Conservation (phyloP, 1,140 invertebrate species). For the Tribolium madens region DNA sequence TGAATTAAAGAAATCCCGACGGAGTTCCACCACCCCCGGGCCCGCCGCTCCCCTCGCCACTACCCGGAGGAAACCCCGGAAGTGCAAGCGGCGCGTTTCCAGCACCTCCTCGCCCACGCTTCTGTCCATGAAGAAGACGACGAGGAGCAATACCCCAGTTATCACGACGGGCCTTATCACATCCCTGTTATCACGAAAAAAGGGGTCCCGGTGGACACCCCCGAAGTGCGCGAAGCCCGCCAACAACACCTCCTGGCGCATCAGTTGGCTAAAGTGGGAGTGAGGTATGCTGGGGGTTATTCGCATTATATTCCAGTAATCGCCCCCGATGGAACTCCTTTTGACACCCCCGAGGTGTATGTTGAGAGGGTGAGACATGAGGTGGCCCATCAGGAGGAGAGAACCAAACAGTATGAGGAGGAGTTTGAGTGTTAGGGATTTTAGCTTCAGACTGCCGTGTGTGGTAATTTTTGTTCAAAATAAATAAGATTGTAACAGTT, state of each 20-base stretch:
- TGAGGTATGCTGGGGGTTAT: conserved; percentile 9
- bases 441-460: not conserved
- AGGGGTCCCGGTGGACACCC: conserved; percentile 70
- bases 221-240: conserved; percentile 71
- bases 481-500: not conserved
- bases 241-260: conserved; percentile 69
- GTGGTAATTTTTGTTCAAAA: too few relatives aligned
- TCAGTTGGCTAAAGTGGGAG: conserved; percentile 16
- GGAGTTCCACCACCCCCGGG: not conserved
- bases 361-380: conserved; percentile 11
- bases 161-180: conserved; percentile 32
- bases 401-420: not conserved
- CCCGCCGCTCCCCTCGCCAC: conserved; percentile 8
- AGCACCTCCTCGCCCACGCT: conserved; percentile 36
- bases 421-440: conserved; percentile 9
- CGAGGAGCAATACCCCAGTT: not conserved
- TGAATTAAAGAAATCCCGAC: not conserved
- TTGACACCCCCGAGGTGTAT: conserved; percentile 42
- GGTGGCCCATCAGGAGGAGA: conserved; percentile 13
- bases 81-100: conserved; percentile 40
- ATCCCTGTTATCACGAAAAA: conserved; percentile 66
- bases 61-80: conserved; percentile 42
- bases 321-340: conserved; percentile 26
- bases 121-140: conserved; percentile 15
- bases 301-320: conserved; percentile 31